Conservation (phyloP, 2,113 vertebrate genomes). For the Terrapene triunguis region DNA sequence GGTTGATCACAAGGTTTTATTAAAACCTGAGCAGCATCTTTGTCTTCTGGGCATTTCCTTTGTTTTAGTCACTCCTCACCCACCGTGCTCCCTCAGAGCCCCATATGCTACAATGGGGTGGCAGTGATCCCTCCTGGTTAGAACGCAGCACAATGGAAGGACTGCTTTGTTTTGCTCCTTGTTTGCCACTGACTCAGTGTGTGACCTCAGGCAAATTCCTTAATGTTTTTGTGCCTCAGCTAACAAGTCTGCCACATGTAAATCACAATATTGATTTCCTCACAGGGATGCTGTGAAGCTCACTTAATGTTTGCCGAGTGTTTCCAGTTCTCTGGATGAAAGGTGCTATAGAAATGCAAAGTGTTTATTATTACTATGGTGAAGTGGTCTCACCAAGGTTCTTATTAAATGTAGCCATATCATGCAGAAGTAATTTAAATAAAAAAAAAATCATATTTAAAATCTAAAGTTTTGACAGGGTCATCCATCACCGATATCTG, state of each 20-base stretch:
- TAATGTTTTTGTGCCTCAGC: background rate
- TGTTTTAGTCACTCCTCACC: background rate
- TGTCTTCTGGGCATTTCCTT: background rate
- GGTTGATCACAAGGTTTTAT: background rate
- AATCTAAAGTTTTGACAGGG: background rate
- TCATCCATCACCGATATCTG: background rate
- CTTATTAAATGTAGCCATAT: background rate
- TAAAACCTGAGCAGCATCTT: background rate
- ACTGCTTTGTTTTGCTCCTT: background rate
- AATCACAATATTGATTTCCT: background rate
- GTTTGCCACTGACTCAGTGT: background rate
- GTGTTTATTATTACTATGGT: background rate
- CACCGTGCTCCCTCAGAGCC: background rate
- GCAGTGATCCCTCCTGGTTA: background rate
- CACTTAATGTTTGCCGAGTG: background rate
- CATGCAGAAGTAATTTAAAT: background rate
- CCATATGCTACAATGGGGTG: background rate
- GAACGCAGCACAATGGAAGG: background rate
- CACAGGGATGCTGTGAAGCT: background rate
- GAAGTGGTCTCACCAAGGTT: background rate
- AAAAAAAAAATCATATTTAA: background rate
- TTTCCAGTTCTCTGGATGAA: background rate
- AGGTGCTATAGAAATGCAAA: background rate
- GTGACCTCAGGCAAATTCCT: background rate
- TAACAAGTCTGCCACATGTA: background rate